Evolutionary conservation across 1,140 invertebrate genomes (phyloP), one percentile per base, ranked within the genome.

Genomic region (Orchestia grillus): DNA sequence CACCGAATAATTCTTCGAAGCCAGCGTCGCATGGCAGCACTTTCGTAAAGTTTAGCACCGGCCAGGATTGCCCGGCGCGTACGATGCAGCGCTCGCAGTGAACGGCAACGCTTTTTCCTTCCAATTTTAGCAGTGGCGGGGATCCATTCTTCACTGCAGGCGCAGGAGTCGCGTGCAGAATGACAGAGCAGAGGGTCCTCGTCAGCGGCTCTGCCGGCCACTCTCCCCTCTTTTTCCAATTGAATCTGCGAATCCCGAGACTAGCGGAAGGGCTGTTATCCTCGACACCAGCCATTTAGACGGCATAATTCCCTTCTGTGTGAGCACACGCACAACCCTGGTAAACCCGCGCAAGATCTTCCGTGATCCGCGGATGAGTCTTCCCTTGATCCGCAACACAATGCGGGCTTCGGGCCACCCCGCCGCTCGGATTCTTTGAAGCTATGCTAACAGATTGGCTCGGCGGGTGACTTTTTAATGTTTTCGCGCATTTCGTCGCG

Each of bases 161-260:
- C 62, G 62, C 62, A 36, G 36, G 28, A 77, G 62, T 77, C 62
- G 36, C 62, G 62, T 77, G 62, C 62, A 36, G 62, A 77, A 77
- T 77, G 62, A 77, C 62, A 77, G 62, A 77, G 28, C 62, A 77
- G 28, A 8, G 62, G 62, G 28, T 28, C 15, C 62, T 77, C 62
- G 62, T 77, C 62, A 77, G 62, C 62, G 28, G 62, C 62, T 77
- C 62, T 77, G 36, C 11, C 62, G 98, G 40, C 98, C 98, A 41
- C 19, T 15, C 40, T 94, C 92, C 92, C 92, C 92, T 94, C 92
- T 94, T 94, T 94, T 94, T 47, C 92, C 92, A 94, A 94, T 94
- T 94, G 92, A 94, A 94, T 94, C 92, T 44, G 92, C 43, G 92
- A 94, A 94, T 94, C 92, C 92, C 16, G 44, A 45, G 92, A 94